Evolutionary conservation across 2,888 invertebrate species (phyloP), one percentile per base, ranked within the genome.

Genomic region (Eucriotettix oculatus): DNA sequence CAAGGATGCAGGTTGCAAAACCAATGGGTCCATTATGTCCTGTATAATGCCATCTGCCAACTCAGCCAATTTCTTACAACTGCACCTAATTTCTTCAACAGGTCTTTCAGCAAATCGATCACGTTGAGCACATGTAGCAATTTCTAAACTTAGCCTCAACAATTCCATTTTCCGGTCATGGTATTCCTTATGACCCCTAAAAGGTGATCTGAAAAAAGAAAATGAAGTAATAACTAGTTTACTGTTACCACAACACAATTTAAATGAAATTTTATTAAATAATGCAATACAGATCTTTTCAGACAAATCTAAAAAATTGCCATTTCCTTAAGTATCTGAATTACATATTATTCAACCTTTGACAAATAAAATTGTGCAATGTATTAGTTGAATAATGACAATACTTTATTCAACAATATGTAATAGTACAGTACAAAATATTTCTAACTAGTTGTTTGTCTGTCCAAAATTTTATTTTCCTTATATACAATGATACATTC

Each of bases 61-160:
- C 65, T 83, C 82, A 9, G 87, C 86, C 64, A 94, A 74, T 68
- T 84, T 80, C 64, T 80, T 83, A 69, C 92, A 92, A 66, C 81
- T 85, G 58, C 79, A 79, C 64, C 80, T 78, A 61, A 87, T 85
- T 61, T 86, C 85, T 61, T 86, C 82, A 59, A 91, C 86, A 1
- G 92, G 93, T 68, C 85, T 84, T 69, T 91, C 90, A 0, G 89
- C 89, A 75, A 94, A 92, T 64, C 88, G 83, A 72, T 93, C 95
- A 52, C 92, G 79, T 73, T 92, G 92, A n/a, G 91, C 91, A 69
- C 86, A 85, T 10, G 90, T 89, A 29, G 94, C 91, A 76, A 95
- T 86, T 73, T 92, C 89, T 66, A 94, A 78, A 53, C 91, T 85
- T 64, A 89, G 75, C 69, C 85, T 82, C 66, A 94, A 78, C 68